Evolutionary conservation across 2,797 vertebrate genomes (phyloP).

Genomic region (Gymnocypris eckloni): DNA sequence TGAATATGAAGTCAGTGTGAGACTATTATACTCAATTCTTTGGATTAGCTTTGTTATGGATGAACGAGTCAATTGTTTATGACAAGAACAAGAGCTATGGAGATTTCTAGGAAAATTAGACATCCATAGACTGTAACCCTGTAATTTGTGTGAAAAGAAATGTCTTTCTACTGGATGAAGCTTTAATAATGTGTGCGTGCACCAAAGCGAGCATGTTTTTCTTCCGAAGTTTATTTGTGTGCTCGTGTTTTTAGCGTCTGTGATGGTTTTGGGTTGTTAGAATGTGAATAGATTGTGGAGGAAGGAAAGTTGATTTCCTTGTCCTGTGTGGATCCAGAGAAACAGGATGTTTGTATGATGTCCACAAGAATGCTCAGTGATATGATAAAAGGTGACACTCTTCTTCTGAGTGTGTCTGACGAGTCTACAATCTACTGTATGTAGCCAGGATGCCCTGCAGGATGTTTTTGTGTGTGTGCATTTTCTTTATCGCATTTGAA

Average conservation of each 20-base stretch:
- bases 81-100: neutral
- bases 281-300: conserved; percentile 60
- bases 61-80: conserved; percentile 19
- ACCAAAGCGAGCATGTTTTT: neutral
- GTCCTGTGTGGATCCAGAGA: conserved; percentile 67
- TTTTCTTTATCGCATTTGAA: conserved; percentile 35
- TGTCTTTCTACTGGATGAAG: conserved; percentile 12
- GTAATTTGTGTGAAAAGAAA: conserved; percentile 32
- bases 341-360: conserved; percentile 77
- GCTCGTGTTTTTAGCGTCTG: conserved; percentile 46
- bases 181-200: neutral
- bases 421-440: conserved; percentile 22
- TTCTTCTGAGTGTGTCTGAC: conserved; percentile 32
- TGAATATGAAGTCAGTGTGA: conserved; percentile 26
- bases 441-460: conserved; percentile 51
- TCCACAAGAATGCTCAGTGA: conserved; percentile 50
- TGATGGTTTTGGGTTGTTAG: conserved; percentile 27
- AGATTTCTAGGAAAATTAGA: conserved; percentile 37
- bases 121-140: conserved; percentile 34
- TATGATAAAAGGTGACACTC: conserved; percentile 51
- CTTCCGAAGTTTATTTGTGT: conserved; percentile 16
- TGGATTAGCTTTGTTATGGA: conserved; percentile 39
- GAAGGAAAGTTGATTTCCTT: conserved; percentile 78
- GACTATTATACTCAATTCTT: conserved; percentile 29
- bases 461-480: conserved; percentile 52